These are phyloP conservation scores for Colistium nudipinnis DNA, from an alignment of 2,113 vertebrate genomes.

Conservation along the genomic window DNA sequence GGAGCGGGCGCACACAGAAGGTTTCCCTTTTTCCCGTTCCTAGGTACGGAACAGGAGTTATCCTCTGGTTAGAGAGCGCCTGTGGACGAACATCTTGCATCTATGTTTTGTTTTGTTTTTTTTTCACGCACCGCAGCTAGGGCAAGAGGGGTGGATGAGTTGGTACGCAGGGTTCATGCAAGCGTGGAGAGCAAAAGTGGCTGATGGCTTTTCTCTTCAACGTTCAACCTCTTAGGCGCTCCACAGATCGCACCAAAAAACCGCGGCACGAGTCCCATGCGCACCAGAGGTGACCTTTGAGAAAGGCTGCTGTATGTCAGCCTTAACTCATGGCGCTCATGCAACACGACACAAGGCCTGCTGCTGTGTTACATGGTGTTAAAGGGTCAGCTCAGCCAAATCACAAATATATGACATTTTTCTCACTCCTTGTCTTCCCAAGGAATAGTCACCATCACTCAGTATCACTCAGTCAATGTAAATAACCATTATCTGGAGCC, in stretches of 20 bases:
- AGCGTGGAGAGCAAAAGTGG: neutral
- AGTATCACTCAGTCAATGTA: neutral
- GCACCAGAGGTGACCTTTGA: neutral
- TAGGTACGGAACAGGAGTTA: slow-evolving; percentile 7
- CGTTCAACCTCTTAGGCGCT: neutral
- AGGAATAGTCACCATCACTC: neutral
- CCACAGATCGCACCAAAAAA: neutral
- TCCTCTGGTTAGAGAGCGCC: slow-evolving; percentile 1
- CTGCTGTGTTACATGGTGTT: slow-evolving; percentile 3
- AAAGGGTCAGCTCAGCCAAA: neutral
- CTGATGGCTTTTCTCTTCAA: neutral
- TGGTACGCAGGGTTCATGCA: neutral
- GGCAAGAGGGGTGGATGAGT: neutral
- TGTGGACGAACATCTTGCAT: slow-evolving; percentile 10
- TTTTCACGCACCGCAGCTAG: neutral
- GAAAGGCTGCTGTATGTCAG: slow-evolving; percentile 7
- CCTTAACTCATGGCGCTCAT: slow-evolving; percentile 36
- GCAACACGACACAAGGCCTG: slow-evolving; percentile 37
- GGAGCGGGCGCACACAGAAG: neutral
- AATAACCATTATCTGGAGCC: neutral
- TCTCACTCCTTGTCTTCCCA: neutral
- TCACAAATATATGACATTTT: neutral
- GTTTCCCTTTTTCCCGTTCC: slow-evolving; percentile 31
- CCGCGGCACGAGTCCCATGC: slow-evolving; percentile 4
- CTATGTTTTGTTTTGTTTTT: slow-evolving; percentile 2